Evolutionary conservation across 2,888 invertebrate genomes (phyloP).

Genomic region (Dicyrtomina minuta): DNA sequence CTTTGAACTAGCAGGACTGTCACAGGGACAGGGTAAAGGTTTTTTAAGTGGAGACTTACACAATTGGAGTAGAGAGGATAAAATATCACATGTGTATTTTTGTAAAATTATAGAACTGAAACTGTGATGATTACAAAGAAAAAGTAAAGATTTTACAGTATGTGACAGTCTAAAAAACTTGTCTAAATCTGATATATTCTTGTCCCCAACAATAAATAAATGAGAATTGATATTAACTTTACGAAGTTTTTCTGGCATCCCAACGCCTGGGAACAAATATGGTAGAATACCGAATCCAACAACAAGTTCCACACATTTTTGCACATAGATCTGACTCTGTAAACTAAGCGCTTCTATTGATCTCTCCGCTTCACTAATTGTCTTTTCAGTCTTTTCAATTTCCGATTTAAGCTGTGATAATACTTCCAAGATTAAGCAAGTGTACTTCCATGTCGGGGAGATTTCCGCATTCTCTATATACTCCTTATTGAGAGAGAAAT

Average conservation of each 20-base stretch:
- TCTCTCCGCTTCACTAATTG: conserved; percentile 42
- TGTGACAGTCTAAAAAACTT: conserved; percentile 44
- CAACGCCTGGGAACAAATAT: conserved; percentile 69
- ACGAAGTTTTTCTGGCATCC: conserved; percentile 57
- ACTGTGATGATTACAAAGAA: conserved; percentile 32
- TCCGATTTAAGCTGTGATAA: conserved; percentile 32
- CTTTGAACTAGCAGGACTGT: too few relatives aligned
- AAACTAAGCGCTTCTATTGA: conserved; percentile 63
- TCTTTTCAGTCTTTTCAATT: conserved; percentile 37
- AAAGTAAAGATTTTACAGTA: conserved; percentile 34
- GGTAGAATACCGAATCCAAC: too few relatives aligned
- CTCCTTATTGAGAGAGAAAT: too few relatives aligned
- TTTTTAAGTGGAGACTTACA: conserved; percentile 67
- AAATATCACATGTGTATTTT: conserved; percentile 63
- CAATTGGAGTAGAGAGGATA: conserved; percentile 71
- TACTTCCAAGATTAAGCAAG: conserved; percentile 37
- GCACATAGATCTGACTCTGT: conserved; percentile 66
- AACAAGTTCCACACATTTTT: conserved; percentile 64
- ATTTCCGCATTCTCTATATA: background rate
- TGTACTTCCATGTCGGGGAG: conserved; percentile 38
- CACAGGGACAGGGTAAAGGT: too few relatives aligned
- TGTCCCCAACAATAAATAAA: conserved; percentile 33
- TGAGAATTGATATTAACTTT: conserved; percentile 36
- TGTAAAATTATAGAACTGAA: conserved; percentile 58
- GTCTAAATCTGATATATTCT: conserved; percentile 18